Base-by-base conservation (phyloP, 2,113 vertebrate genomes). In the Paratilapia polleni region DNA sequence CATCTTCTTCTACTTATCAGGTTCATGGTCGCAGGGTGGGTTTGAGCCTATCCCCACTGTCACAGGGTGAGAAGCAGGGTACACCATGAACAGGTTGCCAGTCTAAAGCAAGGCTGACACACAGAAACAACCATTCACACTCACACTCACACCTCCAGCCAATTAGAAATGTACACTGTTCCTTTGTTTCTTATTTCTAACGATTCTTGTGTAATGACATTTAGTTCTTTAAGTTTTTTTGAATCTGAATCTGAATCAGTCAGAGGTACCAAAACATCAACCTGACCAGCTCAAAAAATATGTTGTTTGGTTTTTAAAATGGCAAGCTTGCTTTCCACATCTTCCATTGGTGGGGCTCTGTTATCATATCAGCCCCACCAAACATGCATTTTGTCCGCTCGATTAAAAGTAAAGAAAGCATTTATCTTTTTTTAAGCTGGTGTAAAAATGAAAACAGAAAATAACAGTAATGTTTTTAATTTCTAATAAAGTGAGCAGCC, bases 351-450 rank as follows among this genome's bases (percentile, higher is more conserved):
- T 43, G 14, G 8, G 43, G 2, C 13, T 68, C 38, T 10, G 8
- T 26, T 41, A 47, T 41, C 24, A 5, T 0, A 10, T 66, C 36
- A 24, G n/a, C 62, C 15, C 36, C 36, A 24, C 22, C n/a, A 47
- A 68, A 54, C 6, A 8, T 20, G 17, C 3, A 47, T 68, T 47
- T 68, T 68, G 64, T 2, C 64, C 38, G 47, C 2, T 10, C 63
- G 0, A 36, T 0, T 66, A 22, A n/a, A 66, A 43, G 24, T 66
- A 14, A 24, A 38, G 24, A 66, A 14, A 17, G 8, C 4, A 47
- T 19, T 49, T 11, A 0, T 49, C 26, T 70, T 12, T 70, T 38
- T 66, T 66, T 66, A 2, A 66, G n/a, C n/a, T 24, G n/a, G 36
- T 66, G 36, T 7, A 66, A 66, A 66, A 66, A 43, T 13, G 8